These are phyloP conservation scores for Corvus moneduloides DNA, from an alignment of 2,113 vertebrate genomes.

Conservation along the genomic window DNA sequence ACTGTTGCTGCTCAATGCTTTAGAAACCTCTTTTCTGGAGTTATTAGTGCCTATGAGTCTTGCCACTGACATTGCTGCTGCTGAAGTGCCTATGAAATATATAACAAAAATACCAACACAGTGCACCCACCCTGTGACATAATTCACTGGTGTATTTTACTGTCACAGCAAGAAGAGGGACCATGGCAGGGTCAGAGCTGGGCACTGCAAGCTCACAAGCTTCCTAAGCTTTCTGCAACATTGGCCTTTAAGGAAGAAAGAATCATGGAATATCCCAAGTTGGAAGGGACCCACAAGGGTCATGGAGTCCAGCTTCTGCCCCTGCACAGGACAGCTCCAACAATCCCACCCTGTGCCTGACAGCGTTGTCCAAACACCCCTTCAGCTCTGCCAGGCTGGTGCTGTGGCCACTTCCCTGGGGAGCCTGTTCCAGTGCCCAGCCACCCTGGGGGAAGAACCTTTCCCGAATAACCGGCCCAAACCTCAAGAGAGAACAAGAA, in stretches of 20 bases:
- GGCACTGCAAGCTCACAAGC: neutral
- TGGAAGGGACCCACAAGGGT: neutral
- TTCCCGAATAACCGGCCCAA: neutral
- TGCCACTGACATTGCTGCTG: neutral
- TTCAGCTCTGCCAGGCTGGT: neutral
- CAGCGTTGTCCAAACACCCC: neutral
- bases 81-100: neutral
- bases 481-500: neutral
- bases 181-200: neutral
- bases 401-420: neutral
- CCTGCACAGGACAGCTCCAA: neutral
- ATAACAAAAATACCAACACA: neutral
- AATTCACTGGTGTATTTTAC: neutral
- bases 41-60: accelerated
- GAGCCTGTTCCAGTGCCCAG: neutral
- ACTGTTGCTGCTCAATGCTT: neutral
- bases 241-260: neutral
- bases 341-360: neutral
- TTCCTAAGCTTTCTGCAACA: neutral
- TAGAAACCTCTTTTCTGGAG: neutral
- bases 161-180: neutral
- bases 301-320: neutral
- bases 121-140: neutral
- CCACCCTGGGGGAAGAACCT: neutral
- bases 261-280: accelerated